These are phyloP conservation scores for Potorous gilbertii DNA, from an alignment of 2,797 vertebrate genomes.

Conservation along the genomic window DNA sequence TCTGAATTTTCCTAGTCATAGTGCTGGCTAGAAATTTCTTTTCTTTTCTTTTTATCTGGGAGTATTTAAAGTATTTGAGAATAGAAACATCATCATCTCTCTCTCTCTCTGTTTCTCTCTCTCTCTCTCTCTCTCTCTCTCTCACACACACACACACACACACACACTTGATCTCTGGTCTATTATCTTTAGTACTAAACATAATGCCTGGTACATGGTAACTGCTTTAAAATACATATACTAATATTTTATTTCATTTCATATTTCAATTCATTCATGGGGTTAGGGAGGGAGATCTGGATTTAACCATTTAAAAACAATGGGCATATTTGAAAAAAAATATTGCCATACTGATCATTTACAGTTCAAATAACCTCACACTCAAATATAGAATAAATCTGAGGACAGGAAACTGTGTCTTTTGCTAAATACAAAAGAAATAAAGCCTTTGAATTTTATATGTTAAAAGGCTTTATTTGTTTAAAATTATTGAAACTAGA, in stretches of 20 bases:
- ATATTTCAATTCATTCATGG: neutral
- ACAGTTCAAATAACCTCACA: neutral
- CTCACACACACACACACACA: too few relatives aligned
- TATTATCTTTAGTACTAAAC: neutral
- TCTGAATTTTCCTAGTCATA: neutral
- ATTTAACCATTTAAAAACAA: neutral
- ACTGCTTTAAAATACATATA: neutral
- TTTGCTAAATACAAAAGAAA: slow-evolving; percentile 10
- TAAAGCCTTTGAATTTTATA: neutral
- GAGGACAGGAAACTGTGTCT: slow-evolving; percentile 13
- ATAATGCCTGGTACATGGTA: neutral
- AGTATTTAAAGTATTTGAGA: neutral
- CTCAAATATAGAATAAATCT: neutral
- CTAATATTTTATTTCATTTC: neutral
- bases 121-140: too few relatives aligned
- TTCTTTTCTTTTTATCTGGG: neutral
- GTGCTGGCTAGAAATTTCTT: neutral
- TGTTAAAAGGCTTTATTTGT: neutral
- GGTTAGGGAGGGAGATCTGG: too few relatives aligned
- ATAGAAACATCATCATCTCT: neutral
- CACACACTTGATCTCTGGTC: neutral
- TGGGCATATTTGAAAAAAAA: neutral
- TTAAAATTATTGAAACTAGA: neutral
- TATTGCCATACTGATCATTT: neutral
- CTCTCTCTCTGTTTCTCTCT: too few relatives aligned